A percentile compares a stretch with the other conserved stretches of the same genome.
These are phyloP conservation scores for Cololabis saira DNA, from an alignment of 2,113 vertebrate species.

Conservation along the genomic window DNA sequence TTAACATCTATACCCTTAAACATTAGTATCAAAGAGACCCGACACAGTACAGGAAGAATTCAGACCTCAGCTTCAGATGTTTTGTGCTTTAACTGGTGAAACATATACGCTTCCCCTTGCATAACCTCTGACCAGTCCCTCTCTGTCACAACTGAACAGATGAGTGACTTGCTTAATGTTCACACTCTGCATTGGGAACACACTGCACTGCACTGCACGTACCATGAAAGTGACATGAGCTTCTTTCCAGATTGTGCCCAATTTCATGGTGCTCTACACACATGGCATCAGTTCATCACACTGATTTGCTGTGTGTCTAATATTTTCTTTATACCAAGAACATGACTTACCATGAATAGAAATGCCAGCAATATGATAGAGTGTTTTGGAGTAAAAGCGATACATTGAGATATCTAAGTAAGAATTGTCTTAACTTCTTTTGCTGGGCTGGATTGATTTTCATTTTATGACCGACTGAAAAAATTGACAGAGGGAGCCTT, in stretches of 20 bases:
- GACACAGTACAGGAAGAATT: not conserved
- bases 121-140: slow-evolving; percentile 69
- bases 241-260: slow-evolving; percentile 77
- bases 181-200: slow-evolving; percentile 74
- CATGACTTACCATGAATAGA: slow-evolving; percentile 3
- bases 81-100: slow-evolving; percentile 16
- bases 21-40: not conserved
- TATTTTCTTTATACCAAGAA: slow-evolving; percentile 35
- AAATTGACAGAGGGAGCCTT: too few species aligned
- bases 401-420: not conserved
- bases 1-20: too few species aligned
- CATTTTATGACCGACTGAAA: too few species aligned
- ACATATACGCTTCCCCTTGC: slow-evolving; percentile 45
- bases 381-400: slow-evolving; percentile 19
- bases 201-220: slow-evolving; percentile 69
- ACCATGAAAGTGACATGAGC: slow-evolving; percentile 76
- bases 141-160: slow-evolving; percentile 73
- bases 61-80: not conserved
- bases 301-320: slow-evolving; percentile 52
- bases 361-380: slow-evolving; percentile 6
- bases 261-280: slow-evolving; percentile 77
- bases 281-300: slow-evolving; percentile 70
- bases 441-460: not conserved
- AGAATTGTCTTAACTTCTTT: not conserved
- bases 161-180: slow-evolving; percentile 69